These are phyloP conservation scores for Myzus persicae DNA, from an alignment of 1,140 invertebrate genomes.

Conservation along the genomic window DNA sequence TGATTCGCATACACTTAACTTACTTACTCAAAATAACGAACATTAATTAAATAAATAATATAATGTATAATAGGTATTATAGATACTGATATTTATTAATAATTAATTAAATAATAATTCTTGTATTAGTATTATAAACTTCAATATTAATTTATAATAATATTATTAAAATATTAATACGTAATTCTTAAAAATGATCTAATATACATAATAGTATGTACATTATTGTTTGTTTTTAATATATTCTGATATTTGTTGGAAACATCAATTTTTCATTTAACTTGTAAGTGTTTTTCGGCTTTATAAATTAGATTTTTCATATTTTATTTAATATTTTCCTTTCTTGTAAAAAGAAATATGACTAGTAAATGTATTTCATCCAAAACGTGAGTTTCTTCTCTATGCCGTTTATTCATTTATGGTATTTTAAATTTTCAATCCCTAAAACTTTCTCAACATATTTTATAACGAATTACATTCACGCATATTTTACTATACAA, in stretches of 20 bases:
- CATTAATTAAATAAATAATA: not conserved
- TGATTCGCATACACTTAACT: not conserved
- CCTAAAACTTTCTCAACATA: not conserved
- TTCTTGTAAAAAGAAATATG: not conserved
- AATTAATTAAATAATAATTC: not conserved
- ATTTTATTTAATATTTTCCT: slow-evolving; percentile 4
- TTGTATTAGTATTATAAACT: not conserved
- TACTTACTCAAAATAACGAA: not conserved
- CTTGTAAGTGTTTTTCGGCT: not conserved
- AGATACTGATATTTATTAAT: not conserved
- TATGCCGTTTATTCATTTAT: not conserved
- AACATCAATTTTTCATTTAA: not conserved
- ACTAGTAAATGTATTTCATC: not conserved
- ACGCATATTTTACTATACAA: not conserved
- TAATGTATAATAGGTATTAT: not conserved
- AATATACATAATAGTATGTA: not conserved
- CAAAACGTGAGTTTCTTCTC: not conserved
- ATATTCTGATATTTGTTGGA: not conserved
- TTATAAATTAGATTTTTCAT: not conserved
- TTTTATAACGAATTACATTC: slow-evolving; percentile 19
- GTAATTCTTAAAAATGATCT: not conserved
- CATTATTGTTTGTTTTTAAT: not conserved
- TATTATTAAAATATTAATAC: not conserved
- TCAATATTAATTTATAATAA: not conserved
- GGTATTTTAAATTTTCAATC: not conserved